These are phyloP conservation scores for Acrossocheilus wenchowensis DNA, from an alignment of 2,797 vertebrate genomes.

Conservation along the genomic window DNA sequence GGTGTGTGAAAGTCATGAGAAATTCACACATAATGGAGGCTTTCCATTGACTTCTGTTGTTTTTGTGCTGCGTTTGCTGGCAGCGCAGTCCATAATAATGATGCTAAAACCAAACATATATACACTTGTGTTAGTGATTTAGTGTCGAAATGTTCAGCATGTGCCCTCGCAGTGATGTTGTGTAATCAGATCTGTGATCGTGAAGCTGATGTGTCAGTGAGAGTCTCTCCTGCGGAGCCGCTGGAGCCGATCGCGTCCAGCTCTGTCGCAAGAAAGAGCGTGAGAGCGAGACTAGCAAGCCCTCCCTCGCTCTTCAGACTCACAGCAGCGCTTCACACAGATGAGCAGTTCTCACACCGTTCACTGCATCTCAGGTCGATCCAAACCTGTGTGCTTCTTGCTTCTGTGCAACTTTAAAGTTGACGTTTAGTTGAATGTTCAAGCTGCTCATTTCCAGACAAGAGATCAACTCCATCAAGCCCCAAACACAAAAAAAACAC, in stretches of 20 bases:
- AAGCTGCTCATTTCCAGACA: not conserved
- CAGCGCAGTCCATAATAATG: not conserved
- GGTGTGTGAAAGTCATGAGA: slow-evolving; percentile 14
- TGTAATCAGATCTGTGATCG: slow-evolving; percentile 10
- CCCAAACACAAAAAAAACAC: not conserved
- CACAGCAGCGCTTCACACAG: not conserved
- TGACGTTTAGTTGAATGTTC: not conserved
- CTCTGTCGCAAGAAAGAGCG: slow-evolving; percentile 19
- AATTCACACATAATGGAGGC: not conserved
- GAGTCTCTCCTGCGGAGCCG: slow-evolving; percentile 18
- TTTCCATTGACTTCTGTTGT: not conserved
- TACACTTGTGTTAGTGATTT: not conserved
- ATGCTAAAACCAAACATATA: not conserved
- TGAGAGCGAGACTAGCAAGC: not conserved
- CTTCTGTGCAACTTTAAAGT: not conserved
- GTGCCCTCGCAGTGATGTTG: not conserved
- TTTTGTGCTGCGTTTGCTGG: not conserved
- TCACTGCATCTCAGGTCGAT: no score
- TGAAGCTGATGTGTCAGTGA: not conserved
- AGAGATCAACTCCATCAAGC: not conserved
- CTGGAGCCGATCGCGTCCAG: slow-evolving; percentile 1
- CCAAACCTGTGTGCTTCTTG: no score
- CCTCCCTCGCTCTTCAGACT: not conserved
- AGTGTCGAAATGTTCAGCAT: not conserved
- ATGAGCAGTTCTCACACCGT: no score